phyloP scores from a whole-genome alignment of 2,797 vertebrate genomes.

The Sebastolobus alascanus region DNA sequence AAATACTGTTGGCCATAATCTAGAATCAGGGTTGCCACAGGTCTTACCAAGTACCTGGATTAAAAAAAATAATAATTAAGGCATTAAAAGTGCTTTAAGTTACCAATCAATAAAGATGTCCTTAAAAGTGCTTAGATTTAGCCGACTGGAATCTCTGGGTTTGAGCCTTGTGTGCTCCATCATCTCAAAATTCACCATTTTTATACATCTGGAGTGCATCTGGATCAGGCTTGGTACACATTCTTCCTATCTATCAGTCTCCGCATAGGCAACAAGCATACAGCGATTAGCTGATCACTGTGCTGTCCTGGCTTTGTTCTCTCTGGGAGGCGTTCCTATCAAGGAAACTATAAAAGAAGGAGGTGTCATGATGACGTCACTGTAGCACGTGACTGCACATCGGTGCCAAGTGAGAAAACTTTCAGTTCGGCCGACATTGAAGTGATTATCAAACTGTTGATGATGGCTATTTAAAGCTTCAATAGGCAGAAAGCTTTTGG shows the following conservation, averaged over 20 bases:
- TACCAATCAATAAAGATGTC: too few species aligned
- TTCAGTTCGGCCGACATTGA: too few species aligned
- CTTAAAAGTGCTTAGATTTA: neutral
- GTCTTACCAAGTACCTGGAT: neutral
- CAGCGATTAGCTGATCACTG: neutral
- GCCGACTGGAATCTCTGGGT: neutral
- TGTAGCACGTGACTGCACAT: too few species aligned
- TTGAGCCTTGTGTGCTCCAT: neutral
- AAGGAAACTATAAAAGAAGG: too few species aligned
- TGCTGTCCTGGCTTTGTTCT: neutral
- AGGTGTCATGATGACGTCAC: too few species aligned
- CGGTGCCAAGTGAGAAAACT: too few species aligned
- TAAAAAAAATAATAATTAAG: neutral
- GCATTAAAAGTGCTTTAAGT: too few species aligned
- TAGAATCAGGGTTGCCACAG: neutral
- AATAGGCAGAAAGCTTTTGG: too few species aligned
- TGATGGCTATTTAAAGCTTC: too few species aligned
- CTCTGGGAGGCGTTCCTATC: neutral
- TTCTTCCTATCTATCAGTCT: neutral
- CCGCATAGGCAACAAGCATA: neutral
- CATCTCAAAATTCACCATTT: neutral
- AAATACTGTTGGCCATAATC: neutral
- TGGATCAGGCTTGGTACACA: too few species aligned
- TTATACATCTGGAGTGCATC: neutral
- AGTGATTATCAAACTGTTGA: too few species aligned